phyloP scores from a whole-genome alignment of 2,797 vertebrate genomes.

The Phoeniculus purpureus region DNA sequence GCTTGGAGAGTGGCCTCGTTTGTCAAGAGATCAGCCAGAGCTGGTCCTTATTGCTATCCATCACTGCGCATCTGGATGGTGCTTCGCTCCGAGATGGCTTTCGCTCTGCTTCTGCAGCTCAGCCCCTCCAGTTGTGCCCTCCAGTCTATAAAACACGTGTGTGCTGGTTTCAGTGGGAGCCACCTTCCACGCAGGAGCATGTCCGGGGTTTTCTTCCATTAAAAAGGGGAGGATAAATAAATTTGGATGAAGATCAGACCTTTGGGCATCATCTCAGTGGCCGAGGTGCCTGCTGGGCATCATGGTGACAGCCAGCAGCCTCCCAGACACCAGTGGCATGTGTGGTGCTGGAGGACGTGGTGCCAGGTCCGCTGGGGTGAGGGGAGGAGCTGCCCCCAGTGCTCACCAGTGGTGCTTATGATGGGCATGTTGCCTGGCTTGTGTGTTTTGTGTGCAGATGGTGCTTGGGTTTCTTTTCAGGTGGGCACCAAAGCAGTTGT shows the following conservation, averaged over 20 bases:
- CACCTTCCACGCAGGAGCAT: no score
- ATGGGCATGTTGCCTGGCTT: neutral
- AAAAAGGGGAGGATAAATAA: neutral
- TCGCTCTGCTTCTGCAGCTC: neutral
- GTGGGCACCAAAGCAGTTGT: neutral
- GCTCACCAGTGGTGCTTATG: neutral
- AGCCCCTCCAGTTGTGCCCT: neutral
- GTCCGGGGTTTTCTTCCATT: neutral
- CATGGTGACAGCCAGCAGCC: neutral
- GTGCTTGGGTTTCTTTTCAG: neutral
- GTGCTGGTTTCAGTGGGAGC: neutral
- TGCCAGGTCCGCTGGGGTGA: no score
- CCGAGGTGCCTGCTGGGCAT: neutral
- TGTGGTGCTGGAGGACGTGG: neutral
- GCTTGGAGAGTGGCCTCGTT: accelerated
- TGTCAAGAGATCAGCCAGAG: accelerated
- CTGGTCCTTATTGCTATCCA: neutral
- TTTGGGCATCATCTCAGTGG: no score
- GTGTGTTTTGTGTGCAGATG: neutral
- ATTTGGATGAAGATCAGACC: neutral
- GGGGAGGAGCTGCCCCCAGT: neutral
- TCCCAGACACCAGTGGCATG: accelerated
- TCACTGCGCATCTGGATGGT: accelerated
- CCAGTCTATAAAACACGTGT: neutral
- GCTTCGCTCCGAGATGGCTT: neutral